Evolutionary conservation across 2,797 vertebrate genomes (phyloP), one percentile per base, ranked within the genome.

Genomic region (Myotis planiceps): DNA sequence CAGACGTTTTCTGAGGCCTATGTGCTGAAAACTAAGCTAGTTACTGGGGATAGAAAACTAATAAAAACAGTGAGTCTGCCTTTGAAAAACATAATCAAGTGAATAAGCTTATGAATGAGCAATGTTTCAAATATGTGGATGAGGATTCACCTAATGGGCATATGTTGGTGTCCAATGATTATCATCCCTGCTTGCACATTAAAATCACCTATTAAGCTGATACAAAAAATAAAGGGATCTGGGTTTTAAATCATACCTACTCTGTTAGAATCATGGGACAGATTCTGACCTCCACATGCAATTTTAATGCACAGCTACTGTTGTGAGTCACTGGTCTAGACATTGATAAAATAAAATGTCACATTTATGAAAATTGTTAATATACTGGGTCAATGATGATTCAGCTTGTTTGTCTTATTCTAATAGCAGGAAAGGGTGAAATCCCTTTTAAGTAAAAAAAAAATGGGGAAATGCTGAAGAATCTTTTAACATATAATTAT

Each of bases 301-400:
- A 85, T 89, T 92, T 88, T 75, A 94, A 69, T 80, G 51, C 32
- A 68, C 18, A 80, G 27, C 1, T 58, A 51, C 29, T 68, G 32
- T 51, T 83, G 23, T 85, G 58, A 89, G 58, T 92, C 58, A 80
- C 58, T 75, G 32, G 72, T 85, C 55, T 79, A 74, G 83, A 80
- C 19, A 68, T 10, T 60, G 58, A 88, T 92, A 29, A 89, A 88
- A 96, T 72, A 72, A 74, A 96, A 94, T 55, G 9, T 75, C 60
- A 75, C 29, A 74, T 80, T 80, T 74, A 85, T 75, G 39, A 80
- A 88, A 72, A 60, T 51, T 3, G 12, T 78, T 83, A 92, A 71
- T 72, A 79, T 78, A 79, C 34, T 72, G 42, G 12, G 18, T 21
- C 84, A 74, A 4, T 68, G 34, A 63, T 68, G 42, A 84, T 45